A percentile compares a stretch with the other conserved stretches of the same genome.
These are phyloP conservation scores for Drosophila hamatofila DNA, from an alignment of 2,888 invertebrate species.

Conservation along the genomic window DNA sequence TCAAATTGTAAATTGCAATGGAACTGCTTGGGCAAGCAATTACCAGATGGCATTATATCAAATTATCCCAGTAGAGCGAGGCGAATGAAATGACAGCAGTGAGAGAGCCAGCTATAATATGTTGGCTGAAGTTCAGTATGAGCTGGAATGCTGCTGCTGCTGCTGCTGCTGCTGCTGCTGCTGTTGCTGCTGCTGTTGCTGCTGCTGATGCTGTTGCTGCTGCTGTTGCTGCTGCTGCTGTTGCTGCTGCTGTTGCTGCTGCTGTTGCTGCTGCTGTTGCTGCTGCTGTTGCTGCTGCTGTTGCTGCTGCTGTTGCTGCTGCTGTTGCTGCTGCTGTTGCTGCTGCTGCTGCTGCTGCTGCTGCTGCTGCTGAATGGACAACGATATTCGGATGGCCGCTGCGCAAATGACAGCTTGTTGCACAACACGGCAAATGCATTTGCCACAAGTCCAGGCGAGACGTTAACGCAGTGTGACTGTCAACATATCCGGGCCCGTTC, in stretches of 20 bases:
- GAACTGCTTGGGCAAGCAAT: conserved; percentile 15
- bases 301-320: background rate
- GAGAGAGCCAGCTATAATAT: background rate
- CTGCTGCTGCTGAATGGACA: background rate
- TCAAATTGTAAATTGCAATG: conserved; percentile 42
- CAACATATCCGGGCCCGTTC: conserved; percentile 45
- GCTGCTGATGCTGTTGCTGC: background rate
- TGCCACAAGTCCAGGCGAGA: conserved; percentile 43
- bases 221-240: background rate
- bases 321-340: background rate
- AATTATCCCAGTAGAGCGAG: conserved; percentile 7
- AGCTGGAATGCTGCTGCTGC: background rate
- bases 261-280: background rate
- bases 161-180: background rate
- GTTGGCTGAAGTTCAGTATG: background rate
- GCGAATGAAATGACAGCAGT: no score
- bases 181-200: background rate
- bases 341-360: background rate
- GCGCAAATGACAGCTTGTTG: conserved; percentile 53
- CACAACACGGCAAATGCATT: conserved; percentile 62
- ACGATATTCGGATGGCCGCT: background rate
- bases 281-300: background rate
- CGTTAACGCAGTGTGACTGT: conserved; percentile 37
- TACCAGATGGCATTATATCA: conserved; percentile 38
- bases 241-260: background rate